phyloP scores from a whole-genome alignment of 2,888 invertebrate genomes.

The Aphodius sticticus region DNA sequence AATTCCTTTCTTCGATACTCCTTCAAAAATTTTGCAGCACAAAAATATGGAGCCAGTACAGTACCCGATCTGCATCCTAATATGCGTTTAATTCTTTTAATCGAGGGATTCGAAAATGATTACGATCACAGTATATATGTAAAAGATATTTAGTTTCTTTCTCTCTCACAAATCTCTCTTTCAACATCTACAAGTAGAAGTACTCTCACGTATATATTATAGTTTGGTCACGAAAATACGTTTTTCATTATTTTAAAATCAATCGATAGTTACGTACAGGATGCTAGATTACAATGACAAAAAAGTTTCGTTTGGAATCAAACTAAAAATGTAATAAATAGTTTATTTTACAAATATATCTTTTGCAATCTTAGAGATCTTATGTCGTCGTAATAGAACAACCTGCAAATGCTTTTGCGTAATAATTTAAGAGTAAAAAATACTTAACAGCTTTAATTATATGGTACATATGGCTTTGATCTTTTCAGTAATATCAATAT shows the following conservation, averaged over 20 bases:
- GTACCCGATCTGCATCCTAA: neutral
- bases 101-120: conserved; percentile 5
- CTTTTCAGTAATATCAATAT: conserved; percentile 8
- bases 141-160: neutral
- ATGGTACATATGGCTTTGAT: neutral
- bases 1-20: neutral
- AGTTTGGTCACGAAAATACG: neutral
- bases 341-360: too few species aligned
- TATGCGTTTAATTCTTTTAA: neutral
- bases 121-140: neutral
- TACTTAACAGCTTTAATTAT: neutral
- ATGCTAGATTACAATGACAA: neutral
- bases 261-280: neutral
- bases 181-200: neutral
- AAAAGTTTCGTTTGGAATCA: too few species aligned
- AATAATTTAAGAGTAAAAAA: neutral
- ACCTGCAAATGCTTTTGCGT: neutral
- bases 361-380: too few species aligned
- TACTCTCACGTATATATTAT: neutral
- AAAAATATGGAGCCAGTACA: neutral
- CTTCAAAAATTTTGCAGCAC: neutral
- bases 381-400: neutral
- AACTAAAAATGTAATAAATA: too few species aligned
- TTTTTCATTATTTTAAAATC: neutral
- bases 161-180: neutral